These are phyloP conservation scores for Amblyornis subalaris DNA, from an alignment of 2,113 vertebrate genomes.

Conservation along the genomic window DNA sequence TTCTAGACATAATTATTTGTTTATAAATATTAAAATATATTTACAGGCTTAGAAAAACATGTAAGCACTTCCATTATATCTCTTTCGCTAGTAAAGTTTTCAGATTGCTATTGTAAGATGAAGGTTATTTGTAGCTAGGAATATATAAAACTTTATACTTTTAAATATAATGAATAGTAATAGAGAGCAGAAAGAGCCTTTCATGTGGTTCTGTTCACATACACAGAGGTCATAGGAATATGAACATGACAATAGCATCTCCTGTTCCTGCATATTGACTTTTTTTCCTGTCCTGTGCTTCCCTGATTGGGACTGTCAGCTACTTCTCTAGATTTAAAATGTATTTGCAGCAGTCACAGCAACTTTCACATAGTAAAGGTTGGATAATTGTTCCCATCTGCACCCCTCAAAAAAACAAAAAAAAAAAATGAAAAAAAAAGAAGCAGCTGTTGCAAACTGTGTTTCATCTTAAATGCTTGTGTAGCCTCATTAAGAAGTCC, in stretches of 20 bases:
- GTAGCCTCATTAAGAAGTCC: background rate
- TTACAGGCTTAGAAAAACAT: background rate
- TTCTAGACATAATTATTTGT: background rate
- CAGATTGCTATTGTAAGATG: background rate
- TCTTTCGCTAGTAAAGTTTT: background rate
- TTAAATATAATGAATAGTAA: background rate
- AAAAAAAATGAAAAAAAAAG: background rate
- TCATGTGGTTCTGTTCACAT: background rate
- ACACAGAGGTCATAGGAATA: background rate
- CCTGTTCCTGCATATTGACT: background rate
- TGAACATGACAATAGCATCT: background rate
- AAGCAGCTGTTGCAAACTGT: background rate
- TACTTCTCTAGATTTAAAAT: background rate
- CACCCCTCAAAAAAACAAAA: background rate
- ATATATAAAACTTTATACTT: background rate
- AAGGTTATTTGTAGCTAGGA: background rate
- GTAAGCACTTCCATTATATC: background rate
- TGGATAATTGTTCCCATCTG: background rate
- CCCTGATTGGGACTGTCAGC: background rate
- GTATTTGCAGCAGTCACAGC: background rate
- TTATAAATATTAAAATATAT: background rate
- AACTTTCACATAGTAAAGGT: background rate
- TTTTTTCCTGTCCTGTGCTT: background rate
- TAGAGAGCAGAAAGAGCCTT: background rate
- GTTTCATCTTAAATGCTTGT: background rate